phyloP scores from a whole-genome alignment of 2,888 invertebrate genomes.

The Hypercompe scribonia region DNA sequence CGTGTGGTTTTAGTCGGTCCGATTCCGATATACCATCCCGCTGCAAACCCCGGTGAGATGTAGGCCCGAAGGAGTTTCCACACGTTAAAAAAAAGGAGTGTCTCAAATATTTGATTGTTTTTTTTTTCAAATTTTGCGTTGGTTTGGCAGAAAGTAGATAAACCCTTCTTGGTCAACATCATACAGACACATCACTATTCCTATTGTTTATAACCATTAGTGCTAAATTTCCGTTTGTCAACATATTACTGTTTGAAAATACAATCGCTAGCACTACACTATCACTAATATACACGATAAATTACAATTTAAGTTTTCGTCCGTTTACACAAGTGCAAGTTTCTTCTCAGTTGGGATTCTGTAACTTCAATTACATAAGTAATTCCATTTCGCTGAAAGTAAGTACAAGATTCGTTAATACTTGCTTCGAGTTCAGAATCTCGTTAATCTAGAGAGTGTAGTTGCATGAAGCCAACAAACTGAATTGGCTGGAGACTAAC shows the following conservation, averaged over 20 bases:
- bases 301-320: not conserved
- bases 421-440: not conserved
- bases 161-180: too few species aligned
- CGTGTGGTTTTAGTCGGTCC: too few species aligned
- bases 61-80: too few species aligned
- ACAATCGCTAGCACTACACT: not conserved
- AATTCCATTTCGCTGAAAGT: not conserved
- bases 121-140: too few species aligned
- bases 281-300: not conserved
- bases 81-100: not conserved
- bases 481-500: conserved; percentile 12
- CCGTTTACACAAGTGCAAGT: not conserved
- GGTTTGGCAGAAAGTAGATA: too few species aligned
- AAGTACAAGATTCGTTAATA: conserved; percentile 1
- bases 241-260: not conserved
- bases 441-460: conserved; percentile 14
- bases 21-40: too few species aligned
- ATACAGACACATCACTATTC: too few species aligned
- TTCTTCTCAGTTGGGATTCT: not conserved
- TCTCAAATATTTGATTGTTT: not conserved
- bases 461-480: conserved; percentile 13
- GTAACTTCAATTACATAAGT: conserved; percentile 11
- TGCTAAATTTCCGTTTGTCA: not conserved
- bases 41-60: too few species aligned
- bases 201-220: too few species aligned